phyloP scores from a whole-genome alignment of 2,113 vertebrate genomes.

The Murina feae region DNA sequence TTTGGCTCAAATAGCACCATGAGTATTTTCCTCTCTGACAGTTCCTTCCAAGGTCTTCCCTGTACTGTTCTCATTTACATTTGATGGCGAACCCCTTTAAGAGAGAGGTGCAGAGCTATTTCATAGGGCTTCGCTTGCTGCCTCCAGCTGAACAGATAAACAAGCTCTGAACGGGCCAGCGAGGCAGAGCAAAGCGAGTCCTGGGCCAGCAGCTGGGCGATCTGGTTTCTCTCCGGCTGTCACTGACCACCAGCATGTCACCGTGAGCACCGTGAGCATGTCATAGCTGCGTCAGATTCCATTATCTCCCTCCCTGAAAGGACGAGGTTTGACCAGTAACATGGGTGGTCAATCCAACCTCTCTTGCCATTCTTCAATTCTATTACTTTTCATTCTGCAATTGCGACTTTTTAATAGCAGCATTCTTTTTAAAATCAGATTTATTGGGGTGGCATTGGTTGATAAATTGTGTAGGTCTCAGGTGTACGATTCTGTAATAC shows the following conservation, averaged over 20 bases:
- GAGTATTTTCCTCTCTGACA: not conserved
- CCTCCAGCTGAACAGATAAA: conserved; percentile 7
- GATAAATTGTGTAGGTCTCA: not conserved
- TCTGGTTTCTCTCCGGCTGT: not conserved
- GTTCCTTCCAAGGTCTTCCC: not conserved
- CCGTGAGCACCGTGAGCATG: not conserved
- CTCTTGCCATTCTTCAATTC: not conserved
- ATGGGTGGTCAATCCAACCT: not conserved
- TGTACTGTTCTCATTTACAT: not conserved
- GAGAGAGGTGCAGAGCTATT: too few relatives aligned
- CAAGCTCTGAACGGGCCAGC: not conserved
- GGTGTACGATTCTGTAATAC: not conserved
- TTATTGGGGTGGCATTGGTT: not conserved
- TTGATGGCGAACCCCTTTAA: not conserved
- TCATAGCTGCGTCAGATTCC: not conserved
- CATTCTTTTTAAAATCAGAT: not conserved
- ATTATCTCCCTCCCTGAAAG: not conserved
- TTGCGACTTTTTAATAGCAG: not conserved
- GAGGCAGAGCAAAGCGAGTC: not conserved
- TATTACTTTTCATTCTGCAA: not conserved
- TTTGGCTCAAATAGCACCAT: not conserved
- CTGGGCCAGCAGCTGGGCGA: not conserved
- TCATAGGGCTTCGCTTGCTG: not conserved
- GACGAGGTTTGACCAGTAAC: not conserved
- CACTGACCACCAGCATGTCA: not conserved